Base-by-base conservation (phyloP, 1,140 invertebrate species). In the Cydia strobilella region DNA sequence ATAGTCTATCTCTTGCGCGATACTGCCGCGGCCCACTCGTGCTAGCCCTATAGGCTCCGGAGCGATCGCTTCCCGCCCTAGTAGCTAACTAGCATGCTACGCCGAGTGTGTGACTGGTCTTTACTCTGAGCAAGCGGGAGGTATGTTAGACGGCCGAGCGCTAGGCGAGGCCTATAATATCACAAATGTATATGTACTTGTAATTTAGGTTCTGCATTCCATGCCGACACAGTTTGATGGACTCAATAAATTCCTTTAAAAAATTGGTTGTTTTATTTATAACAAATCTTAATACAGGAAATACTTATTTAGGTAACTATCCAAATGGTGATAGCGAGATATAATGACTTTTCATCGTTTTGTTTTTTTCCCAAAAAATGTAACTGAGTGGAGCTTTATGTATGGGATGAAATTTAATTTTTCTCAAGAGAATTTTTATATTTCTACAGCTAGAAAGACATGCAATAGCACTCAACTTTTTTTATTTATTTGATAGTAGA, bases 131-230 rank as follows among this genome's bases (percentile, higher is more conserved):
- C 62, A 65, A 25, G 9, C 9, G 12, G 62, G 20, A 65, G 20
- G 62, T 13, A 25, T 25, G 62, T 35, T 63, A 15, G 62, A 27
- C 27, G 15, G 27, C 63, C 25, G 25, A 27, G 27, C 63, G 23
- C 63, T 66, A 35, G 25, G 63, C 27, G 63, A 66, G 79, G 73
- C 74, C 75, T 76, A 74, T 15, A 54, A 72, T 66, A 82, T 80
- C 76, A 80, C 59, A 82, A 83, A 81, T 80, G 80, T 83, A 79
- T 74, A 72, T 76, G 35, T 81, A 82, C 78, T 82, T 90, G 85
- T 89, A 89, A 86, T 89, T 85, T 87, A 86, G 85, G 81, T 84
- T 86, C 79, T 86, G 90, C 90, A 90, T 92, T 92, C 90, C 90
- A 90, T 90, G 85, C 88, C 87, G 84, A 90, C 86, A 86, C 84